Base-by-base conservation (phyloP, 30 jellyfish, hydroid and myxozoan species). In the Phacellophora camtschatica region DNA sequence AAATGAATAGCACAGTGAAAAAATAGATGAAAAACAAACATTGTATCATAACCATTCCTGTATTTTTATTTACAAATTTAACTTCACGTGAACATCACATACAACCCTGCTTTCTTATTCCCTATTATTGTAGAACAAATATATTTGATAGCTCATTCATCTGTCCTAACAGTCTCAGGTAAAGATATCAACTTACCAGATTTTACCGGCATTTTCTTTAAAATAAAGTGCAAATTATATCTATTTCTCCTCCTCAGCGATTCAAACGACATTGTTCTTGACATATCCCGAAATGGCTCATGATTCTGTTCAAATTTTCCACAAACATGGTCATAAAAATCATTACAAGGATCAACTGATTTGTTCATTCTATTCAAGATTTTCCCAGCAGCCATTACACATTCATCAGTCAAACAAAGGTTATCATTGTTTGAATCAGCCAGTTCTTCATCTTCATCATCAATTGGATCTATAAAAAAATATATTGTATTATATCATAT, bases 271-370 rank as follows among this genome's bases (percentile, higher is more conserved):
- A 77, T 77, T 41, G 90, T 37, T 46, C 90, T 61, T 2, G 82
- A 43, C 90, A 77, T 48, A 19, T 77, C 90, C 43, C 36, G 82
- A 48, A 39, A 70, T 55, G 84, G 84, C 24, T 58, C 82, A 33
- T 82, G 70, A 9, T 25, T 50, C 32, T 45, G 53, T 22, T 57
- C 37, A 23, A 69, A 67, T 12, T 70, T 82, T 24, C 95, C 95
- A 57, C 95, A 82, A 8, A 57, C 95, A 82, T 82, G 32, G 18
- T 54, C 74, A 59, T 82, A 70, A 61, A 82, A 82, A 55, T 82
- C 95, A 9, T 58, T 49, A 46, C 95, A 82, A 9, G 95, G 95
- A 22, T 82, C 95, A 10, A 66, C 95, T n/a, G 80, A 24, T n/a
- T 57, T 59, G 42, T 82, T 82, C 95, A 82, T 82, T 35, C 34